Base-by-base conservation (phyloP, 2,888 invertebrate species). In the Papilio elwesi region DNA sequence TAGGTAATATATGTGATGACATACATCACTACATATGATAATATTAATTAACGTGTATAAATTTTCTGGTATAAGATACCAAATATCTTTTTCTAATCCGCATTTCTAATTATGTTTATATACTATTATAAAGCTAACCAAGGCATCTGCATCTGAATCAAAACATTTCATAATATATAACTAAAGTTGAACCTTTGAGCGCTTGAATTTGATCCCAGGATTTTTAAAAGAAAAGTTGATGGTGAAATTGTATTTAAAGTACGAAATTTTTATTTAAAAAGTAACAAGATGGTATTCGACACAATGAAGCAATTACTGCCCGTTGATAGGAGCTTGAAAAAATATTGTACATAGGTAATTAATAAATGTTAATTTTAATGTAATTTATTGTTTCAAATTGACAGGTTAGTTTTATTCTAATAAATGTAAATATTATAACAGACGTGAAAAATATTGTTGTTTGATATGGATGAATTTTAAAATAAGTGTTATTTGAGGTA, bases 361-460 rank as follows among this genome's bases (percentile, higher is more conserved):
- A 59, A 59, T 59, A 43, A 43, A 43, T 43, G 5, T 43, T 7
- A n/a, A n/a, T 59, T 59, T 59, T 59, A n/a, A 59, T 38, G 38
- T 43, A 43, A 59, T 59, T 9, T 10, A 59, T 43, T 59, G 13
- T 59, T 38, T 5, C 43, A 1, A 59, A 43, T 43, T 59, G 43
- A 59, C 59, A 38, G 2, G n/a, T 57, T 57, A 13, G 36, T 59
- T 59, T 59, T 59, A 11, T 43, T 59, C 13, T 59, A 59, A 59
- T n/a, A 59, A 9, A 43, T 8, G 10, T 1, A 59, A n/a, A 1
- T 38, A 43, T 59, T 36, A 59, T n/a, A 43, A 43, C n/a, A 38
- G 9, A 8, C 6, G 10, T 49, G 12, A 49, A 49, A n/a, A n/a
- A n/a, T n/a, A 49, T 49, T 49, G 12, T 11, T 57, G n/a, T 57